Base-by-base conservation (phyloP, 2,888 invertebrate genomes). In the Luffia ferchaultella region DNA sequence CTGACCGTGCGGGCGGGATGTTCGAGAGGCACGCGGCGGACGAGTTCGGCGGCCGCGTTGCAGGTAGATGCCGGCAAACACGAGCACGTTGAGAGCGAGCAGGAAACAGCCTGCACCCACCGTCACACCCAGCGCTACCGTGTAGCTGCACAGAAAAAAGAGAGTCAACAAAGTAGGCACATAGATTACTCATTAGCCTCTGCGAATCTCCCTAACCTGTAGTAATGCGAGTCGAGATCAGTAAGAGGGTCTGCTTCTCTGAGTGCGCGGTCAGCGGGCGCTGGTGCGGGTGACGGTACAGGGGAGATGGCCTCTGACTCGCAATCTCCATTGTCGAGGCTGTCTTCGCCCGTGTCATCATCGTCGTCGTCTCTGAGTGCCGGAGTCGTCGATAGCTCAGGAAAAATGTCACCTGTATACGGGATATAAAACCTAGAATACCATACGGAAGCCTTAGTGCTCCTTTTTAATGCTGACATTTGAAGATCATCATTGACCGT, bases 61-160 rank as follows among this genome's bases (percentile, higher is more conserved):
- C 58, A 90, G 87, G 67, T 90, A 91, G 60, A 91, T 90, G 1
- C 92, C 92, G 1, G 92, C 91, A 63, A 92, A 92, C 57, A 92
- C 91, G 52, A 91, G 73, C 79, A 90, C 88, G 68, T 91, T 91
- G 18, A 91, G 82, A 1, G 90, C 87, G 18, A 91, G 74, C 20
- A 91, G 85, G 57, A 91, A 87, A 66, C 90, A 91, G 15, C 91
- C 91, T 1, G 91, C 89, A 7, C 90, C 90, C 7, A 91, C 90
- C 2, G 92, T 92, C 56, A 92, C 91, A 1, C 91, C 91, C 48
- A 93, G 79, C 2, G 92, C 92, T 44, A 92, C 90, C 1, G 91
- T 91, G 63, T 92, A 91, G 62, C 90, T 91, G 67, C 65, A 62
- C 12, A 45, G 53, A 56, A 45, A 18, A n/a, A n/a, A n/a, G n/a